These are phyloP conservation scores for Cephalopterus ornatus DNA, from an alignment of 2,113 vertebrate species.

Conservation along the genomic window DNA sequence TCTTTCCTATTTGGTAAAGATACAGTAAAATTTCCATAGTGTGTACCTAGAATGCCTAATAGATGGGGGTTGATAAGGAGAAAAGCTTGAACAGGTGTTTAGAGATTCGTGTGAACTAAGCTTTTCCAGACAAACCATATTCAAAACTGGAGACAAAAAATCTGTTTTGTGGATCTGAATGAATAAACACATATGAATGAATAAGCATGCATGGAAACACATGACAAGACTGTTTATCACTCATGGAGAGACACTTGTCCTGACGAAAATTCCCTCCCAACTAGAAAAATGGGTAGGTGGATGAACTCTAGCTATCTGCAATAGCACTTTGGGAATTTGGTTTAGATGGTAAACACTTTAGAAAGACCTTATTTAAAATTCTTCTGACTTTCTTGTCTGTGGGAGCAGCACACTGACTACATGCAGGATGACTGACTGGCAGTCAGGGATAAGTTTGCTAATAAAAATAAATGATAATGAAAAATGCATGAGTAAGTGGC, in stretches of 20 bases:
- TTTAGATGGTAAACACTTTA: background rate
- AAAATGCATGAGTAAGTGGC: background rate
- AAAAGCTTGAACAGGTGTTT: constrained; percentile 7
- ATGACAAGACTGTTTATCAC: background rate
- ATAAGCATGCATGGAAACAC: background rate
- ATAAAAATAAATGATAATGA: constrained; percentile 9
- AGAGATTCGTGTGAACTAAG: background rate
- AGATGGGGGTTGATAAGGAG: background rate
- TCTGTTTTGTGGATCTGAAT: background rate
- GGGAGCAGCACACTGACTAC: background rate
- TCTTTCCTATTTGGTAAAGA: background rate
- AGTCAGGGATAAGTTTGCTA: background rate
- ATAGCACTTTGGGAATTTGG: background rate
- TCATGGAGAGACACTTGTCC: background rate
- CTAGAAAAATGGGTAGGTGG: background rate
- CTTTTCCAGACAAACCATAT: background rate
- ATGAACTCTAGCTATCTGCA: background rate
- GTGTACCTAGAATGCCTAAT: background rate
- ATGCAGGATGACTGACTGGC: background rate
- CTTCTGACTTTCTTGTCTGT: background rate
- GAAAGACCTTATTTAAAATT: constrained; percentile 13
- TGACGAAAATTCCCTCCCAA: background rate
- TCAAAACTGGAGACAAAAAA: background rate
- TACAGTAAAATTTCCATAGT: background rate
- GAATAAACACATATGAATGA: background rate